Evolutionary conservation across 2,888 invertebrate species (phyloP).

Genomic region (Xylocampa areola): DNA sequence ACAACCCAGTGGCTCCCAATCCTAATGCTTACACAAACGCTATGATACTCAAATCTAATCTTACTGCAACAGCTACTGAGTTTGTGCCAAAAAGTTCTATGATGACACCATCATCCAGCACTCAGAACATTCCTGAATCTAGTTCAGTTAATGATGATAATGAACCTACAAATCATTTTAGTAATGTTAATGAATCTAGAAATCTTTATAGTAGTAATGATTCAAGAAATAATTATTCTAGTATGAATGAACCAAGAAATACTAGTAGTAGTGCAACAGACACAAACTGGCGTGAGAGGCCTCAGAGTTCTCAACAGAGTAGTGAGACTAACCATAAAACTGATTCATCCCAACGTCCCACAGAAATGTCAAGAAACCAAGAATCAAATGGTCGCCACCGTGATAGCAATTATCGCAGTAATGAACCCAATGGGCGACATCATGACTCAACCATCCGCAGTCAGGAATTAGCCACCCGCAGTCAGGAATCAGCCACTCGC

Average conservation of each 20-base stretch:
- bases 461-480: constrained; percentile 49
- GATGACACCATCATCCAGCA: constrained; percentile 64
- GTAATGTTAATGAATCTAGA: constrained; percentile 46
- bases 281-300: constrained; percentile 81
- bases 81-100: constrained; percentile 86
- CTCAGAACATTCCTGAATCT: constrained; percentile 68
- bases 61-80: constrained; percentile 89
- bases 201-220: constrained; percentile 50
- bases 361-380: constrained; percentile 64
- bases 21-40: constrained; percentile 71
- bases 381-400: constrained; percentile 64
- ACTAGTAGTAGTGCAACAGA: constrained; percentile 70
- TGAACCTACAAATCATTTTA: constrained; percentile 53
- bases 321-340: constrained; percentile 51
- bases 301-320: constrained; percentile 66
- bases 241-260: constrained; percentile 55
- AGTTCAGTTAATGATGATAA: constrained; percentile 56
- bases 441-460: constrained; percentile 56
- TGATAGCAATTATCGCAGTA: constrained; percentile 60
- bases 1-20: constrained; percentile 63
- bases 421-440: constrained; percentile 56
- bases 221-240: constrained; percentile 55
- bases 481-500: constrained; percentile 50
- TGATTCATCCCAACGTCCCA: constrained; percentile 57
- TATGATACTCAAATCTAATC: constrained; percentile 84